Evolutionary conservation across 64 coral and sea anemone genomes (phyloP), one percentile per base, ranked within the genome.

Genomic region (Actinia tenebrosa): DNA sequence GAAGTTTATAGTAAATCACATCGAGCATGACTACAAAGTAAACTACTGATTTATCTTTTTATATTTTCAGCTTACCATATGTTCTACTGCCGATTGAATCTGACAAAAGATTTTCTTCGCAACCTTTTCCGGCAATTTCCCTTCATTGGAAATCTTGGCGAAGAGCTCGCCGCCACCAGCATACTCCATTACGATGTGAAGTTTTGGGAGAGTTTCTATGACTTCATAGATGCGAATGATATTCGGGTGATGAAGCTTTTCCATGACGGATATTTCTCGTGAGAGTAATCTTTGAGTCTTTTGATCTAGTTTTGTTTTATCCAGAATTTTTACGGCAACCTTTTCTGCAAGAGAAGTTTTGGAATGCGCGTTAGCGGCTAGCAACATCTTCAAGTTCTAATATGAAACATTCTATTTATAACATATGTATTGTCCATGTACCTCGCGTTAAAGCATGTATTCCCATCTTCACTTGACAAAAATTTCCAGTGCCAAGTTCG

Each of bases 391-490:
- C 79, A 10, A 30, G n/a, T 66, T 15, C 1, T 3, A 56, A 27
- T 37, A 37, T 37, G 3, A 44, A 43, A 46, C 10, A n/a, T 18
- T 11, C 10, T 80, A 43, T 58, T 19, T 56, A 53, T 1, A 83
- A 84, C 63, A n/a, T 7, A 7, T 66, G 63, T 66, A 20, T n/a
- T 23, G n/a, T 66, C 19, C 15, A 23, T 23, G 60, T 62, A 99
- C 97, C 97, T 99, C 89, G 91, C 25, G 97, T 95, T 27, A 99
- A 86, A 25, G 93, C 89, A 62, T 99, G 97, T 80, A 99, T 92
- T 52, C 97, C 97, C 97, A 99, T 95, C 84, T 99, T 99, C 16
- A 99, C 97, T 87, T 95, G 97, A 46, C 93, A 99, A 56, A 99
- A 99, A 82, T 99, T 99, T 10, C 97, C 97, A 50, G 85, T 95